phyloP scores from a whole-genome alignment of 2,797 vertebrate genomes.

The Benthosema pterotum region DNA sequence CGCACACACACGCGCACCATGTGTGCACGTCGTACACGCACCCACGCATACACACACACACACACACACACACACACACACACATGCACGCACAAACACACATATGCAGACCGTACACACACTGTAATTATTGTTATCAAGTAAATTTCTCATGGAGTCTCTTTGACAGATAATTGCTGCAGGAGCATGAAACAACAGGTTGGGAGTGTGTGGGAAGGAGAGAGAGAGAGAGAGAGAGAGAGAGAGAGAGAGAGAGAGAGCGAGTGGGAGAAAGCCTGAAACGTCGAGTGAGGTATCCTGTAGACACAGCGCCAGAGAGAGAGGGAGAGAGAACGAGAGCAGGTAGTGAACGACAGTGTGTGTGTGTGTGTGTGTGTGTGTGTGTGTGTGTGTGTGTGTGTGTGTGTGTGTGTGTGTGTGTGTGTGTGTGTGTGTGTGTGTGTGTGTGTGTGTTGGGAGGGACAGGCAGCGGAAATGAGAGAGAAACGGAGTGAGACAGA shows the following conservation, averaged over 20 bases:
- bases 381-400: no score
- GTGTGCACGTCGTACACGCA: background rate
- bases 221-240: no score
- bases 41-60: constrained; percentile 22
- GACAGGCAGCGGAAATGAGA: no score
- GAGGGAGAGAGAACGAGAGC: background rate
- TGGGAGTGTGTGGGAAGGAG: no score
- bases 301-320: constrained; percentile 8
- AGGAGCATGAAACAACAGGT: constrained; percentile 52
- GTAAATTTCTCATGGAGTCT: constrained; percentile 51
- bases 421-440: no score
- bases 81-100: constrained; percentile 23
- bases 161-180: constrained; percentile 55
- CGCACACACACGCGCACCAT: constrained; percentile 1
- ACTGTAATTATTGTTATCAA: constrained; percentile 63
- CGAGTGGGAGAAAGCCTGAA: background rate
- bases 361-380: no score
- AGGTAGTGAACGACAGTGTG: background rate
- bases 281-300: background rate
- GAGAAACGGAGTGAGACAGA: no score
- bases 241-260: no score
- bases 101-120: background rate
- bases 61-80: constrained; percentile 8
- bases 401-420: no score
- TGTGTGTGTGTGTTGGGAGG: no score